A percentile compares a stretch with the other conserved stretches of the same genome.
Evolutionary conservation across 2,797 vertebrate species (phyloP).

Genomic region (Tragelaphus oryx): DNA sequence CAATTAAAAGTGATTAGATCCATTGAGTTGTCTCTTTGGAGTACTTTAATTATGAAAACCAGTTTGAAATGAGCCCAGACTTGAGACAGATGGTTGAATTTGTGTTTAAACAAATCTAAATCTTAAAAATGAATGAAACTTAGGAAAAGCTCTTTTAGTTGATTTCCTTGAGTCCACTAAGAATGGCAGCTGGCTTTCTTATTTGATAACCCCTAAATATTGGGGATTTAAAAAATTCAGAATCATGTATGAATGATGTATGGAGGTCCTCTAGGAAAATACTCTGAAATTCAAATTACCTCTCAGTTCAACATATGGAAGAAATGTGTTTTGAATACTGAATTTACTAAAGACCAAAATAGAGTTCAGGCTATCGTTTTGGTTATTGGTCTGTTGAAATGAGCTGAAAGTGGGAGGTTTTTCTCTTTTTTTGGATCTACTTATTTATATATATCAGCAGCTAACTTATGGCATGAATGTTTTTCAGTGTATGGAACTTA

Average conservation of each 20-base stretch:
- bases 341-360: slow-evolving; percentile 1
- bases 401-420: not conserved
- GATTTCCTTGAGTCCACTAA: not conserved
- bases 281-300: slow-evolving; percentile 19
- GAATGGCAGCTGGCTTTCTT: not conserved
- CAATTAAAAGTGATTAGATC: slow-evolving; percentile 60
- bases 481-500: not conserved
- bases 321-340: slow-evolving; percentile 10
- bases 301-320: not conserved
- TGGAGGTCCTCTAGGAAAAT: not conserved
- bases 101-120: slow-evolving; percentile 50
- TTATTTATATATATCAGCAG: not conserved
- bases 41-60: slow-evolving; percentile 58
- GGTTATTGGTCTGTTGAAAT: not conserved
- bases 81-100: slow-evolving; percentile 56
- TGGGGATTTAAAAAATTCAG: not conserved
- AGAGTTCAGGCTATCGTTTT: not conserved
- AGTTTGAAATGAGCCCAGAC: slow-evolving; percentile 45
- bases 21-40: slow-evolving; percentile 54
- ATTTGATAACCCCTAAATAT: not conserved
- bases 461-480: not conserved
- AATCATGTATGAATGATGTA: not conserved
- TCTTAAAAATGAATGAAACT: not conserved
- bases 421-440: not conserved
- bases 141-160: slow-evolving; percentile 26